Evolutionary conservation across 2,113 vertebrate species (phyloP).

Genomic region (Montifringilla adamsi): DNA sequence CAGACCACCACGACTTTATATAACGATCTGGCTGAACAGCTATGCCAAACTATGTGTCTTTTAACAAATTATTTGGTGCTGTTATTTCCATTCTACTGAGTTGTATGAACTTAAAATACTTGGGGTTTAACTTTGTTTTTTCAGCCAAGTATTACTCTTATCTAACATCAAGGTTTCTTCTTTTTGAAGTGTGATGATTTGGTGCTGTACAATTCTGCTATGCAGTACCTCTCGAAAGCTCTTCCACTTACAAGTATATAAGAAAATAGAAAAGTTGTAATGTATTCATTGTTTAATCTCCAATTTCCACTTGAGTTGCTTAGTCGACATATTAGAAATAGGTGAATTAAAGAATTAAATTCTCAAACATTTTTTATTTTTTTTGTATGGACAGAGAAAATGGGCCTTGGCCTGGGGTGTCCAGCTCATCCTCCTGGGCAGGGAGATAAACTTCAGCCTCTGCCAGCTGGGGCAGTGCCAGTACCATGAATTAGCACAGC

Average conservation of each 20-base stretch:
- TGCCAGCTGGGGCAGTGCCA: conserved; percentile 18
- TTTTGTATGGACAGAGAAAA: background rate
- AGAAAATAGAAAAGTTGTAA: background rate
- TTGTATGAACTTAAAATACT: background rate
- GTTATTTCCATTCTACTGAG: background rate
- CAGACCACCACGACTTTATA: background rate
- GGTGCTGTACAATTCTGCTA: background rate
- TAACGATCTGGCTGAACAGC: background rate
- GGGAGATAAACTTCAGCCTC: background rate
- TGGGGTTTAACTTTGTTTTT: background rate
- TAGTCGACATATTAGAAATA: background rate
- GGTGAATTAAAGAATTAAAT: background rate
- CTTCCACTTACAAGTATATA: background rate
- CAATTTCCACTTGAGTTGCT: background rate
- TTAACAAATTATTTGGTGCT: background rate
- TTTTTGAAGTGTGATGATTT: background rate
- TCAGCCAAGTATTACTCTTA: background rate
- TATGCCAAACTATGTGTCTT: background rate
- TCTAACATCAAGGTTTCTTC: background rate
- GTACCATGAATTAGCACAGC: background rate
- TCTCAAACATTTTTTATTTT: background rate
- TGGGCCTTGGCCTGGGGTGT: background rate
- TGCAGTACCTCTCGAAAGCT: background rate
- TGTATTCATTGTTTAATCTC: background rate
- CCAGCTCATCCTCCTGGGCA: background rate